Percentiles rank a stretch among this genome's conserved stretches.
These are phyloP conservation scores for Lottia gigantea DNA, from an alignment of 2,888 invertebrate genomes.

Conservation along the genomic window DNA sequence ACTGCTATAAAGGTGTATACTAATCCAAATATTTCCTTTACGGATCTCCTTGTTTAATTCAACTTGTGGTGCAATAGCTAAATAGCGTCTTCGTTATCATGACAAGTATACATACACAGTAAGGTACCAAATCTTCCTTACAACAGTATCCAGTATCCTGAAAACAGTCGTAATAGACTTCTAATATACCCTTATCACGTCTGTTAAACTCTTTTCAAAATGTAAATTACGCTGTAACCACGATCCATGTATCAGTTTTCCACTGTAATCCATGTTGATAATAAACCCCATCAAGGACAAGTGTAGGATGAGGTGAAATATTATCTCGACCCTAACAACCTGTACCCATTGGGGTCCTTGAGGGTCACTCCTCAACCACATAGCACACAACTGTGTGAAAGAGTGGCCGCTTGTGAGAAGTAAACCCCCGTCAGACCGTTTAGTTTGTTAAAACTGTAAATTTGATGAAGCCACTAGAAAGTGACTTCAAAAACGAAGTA, in stretches of 20 bases:
- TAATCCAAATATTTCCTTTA: too few species aligned
- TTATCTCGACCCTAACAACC: constrained; percentile 2
- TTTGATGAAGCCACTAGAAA: neutral
- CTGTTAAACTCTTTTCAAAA: too few species aligned
- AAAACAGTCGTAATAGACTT: too few species aligned
- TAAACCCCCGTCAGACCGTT: neutral
- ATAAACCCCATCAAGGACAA: constrained; percentile 3
- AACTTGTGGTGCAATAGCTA: too few species aligned
- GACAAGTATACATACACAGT: too few species aligned
- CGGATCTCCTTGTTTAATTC: too few species aligned
- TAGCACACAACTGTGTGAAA: neutral
- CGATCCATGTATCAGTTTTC: neutral
- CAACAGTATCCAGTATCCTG: too few species aligned
- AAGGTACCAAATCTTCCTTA: too few species aligned
- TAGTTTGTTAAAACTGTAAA: neutral
- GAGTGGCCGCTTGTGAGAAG: neutral
- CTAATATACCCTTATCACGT: too few species aligned
- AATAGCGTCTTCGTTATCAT: too few species aligned
- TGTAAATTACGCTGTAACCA: too few species aligned
- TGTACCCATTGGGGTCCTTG: neutral
- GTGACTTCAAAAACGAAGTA: neutral
- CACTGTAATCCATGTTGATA: neutral
- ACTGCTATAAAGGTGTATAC: too few species aligned
- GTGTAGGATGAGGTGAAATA: neutral
- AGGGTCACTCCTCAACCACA: neutral